These are phyloP conservation scores for Sylvilagus floridanus DNA, from an alignment of 2,797 vertebrate species.

Conservation along the genomic window DNA sequence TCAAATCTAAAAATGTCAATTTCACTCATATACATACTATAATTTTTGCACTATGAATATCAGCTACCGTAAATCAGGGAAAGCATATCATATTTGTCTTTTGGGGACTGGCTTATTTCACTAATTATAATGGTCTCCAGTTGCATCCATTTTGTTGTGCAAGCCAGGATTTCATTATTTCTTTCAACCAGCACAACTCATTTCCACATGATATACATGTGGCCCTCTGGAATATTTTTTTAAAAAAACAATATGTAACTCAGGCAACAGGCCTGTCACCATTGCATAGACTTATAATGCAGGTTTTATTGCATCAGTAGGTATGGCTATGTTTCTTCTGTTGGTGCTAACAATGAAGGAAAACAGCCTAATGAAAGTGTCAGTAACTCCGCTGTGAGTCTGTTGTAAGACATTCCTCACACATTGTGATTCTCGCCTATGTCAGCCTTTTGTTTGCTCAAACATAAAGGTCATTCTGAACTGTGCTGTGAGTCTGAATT, in stretches of 20 bases:
- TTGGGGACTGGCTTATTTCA: too few species aligned
- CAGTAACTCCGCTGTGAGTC: not conserved
- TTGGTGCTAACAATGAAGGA: not conserved
- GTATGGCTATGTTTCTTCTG: not conserved
- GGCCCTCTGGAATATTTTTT: not conserved
- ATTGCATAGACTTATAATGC: not conserved
- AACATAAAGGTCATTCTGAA: slow-evolving; percentile 46
- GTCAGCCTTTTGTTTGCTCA: not conserved
- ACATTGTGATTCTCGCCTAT: not conserved
- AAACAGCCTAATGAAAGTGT: slow-evolving; percentile 2
- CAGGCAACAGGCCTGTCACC: not conserved
- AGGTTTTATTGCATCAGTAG: not conserved
- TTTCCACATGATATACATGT: not conserved
- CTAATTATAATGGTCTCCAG: too few species aligned
- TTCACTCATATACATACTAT: too few species aligned
- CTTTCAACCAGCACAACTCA: not conserved
- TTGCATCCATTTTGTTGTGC: too few species aligned
- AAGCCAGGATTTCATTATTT: too few species aligned
- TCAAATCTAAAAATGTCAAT: too few species aligned
- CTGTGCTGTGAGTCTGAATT: not conserved
- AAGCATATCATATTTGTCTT: too few species aligned
- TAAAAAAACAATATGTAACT: not conserved
- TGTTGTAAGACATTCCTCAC: not conserved
- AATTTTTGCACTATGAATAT: too few species aligned
- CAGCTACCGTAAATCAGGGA: too few species aligned